Conservation (phyloP, 2,888 invertebrate genomes). For the Epistrophe grossulariae region DNA sequence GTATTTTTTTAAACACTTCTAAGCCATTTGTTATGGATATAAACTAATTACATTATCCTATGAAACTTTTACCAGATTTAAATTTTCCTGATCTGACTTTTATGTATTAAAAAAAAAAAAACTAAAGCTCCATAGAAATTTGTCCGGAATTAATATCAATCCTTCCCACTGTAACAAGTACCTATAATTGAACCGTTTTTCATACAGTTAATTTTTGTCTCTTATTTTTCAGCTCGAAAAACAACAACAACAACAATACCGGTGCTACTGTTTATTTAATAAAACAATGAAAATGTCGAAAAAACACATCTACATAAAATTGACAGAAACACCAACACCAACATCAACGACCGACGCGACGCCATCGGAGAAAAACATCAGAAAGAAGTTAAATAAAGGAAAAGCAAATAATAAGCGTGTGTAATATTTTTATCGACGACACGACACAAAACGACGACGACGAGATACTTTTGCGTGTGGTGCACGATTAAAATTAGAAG, state of each 20-base stretch:
- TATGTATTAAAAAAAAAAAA: no score
- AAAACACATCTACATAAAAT: constrained; percentile 35
- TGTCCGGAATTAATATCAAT: not conserved
- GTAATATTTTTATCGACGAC: constrained; percentile 53
- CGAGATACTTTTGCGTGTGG: constrained; percentile 51
- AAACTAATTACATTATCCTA: no score
- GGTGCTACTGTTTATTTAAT: constrained; percentile 57
- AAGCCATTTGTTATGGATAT: no score
- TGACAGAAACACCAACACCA: constrained; percentile 25
- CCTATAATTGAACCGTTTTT: not conserved
- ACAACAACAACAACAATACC: not conserved
- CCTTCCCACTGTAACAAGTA: constrained; percentile 1
- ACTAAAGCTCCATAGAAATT: no score
- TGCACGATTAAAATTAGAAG: constrained; percentile 70
- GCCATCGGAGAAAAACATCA: constrained; percentile 34
- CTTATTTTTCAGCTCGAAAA: constrained; percentile 47
- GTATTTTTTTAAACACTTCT: no score
- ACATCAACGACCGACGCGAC: not conserved
- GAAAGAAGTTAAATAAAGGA: constrained; percentile 57
- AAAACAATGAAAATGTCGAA: constrained; percentile 61
- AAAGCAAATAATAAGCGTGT: constrained; percentile 63
- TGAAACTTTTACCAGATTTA: no score
- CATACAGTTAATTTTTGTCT: constrained; percentile 11
- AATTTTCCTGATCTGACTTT: no score
- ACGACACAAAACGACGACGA: not conserved